These are phyloP conservation scores for Campaea margaritaria DNA, from an alignment of 2,888 invertebrate genomes.

Conservation along the genomic window DNA sequence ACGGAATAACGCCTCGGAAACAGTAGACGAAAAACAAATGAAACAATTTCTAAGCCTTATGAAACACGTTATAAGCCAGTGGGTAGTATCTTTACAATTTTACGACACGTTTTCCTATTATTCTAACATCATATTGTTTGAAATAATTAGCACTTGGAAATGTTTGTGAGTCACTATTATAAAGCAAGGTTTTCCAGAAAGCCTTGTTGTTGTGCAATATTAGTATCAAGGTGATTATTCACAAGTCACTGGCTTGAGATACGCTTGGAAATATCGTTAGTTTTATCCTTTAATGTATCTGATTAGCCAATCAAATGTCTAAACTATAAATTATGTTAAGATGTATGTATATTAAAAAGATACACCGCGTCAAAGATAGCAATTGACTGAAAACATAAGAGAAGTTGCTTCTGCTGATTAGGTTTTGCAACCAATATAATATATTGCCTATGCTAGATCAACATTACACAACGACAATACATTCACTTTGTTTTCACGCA, in stretches of 20 bases:
- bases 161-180: constrained; percentile 16
- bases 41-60: too few relatives aligned
- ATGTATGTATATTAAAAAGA: constrained; percentile 19
- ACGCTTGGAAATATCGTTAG: not conserved
- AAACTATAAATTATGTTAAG: constrained; percentile 19
- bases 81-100: not conserved
- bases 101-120: constrained; percentile 1
- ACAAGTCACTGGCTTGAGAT: constrained; percentile 13
- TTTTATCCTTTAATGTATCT: constrained; percentile 13
- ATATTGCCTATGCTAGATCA: constrained; percentile 5
- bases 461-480: constrained; percentile 13
- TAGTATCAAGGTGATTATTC: constrained; percentile 9
- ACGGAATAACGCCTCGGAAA: too few relatives aligned
- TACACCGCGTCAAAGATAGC: constrained; percentile 25
- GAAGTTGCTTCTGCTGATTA: constrained; percentile 16
- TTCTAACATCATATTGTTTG: constrained; percentile 7
- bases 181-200: constrained; percentile 13
- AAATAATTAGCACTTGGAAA: constrained; percentile 14
- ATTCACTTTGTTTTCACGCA: not conserved
- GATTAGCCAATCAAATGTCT: constrained; percentile 20
- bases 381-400: constrained; percentile 15
- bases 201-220: constrained; percentile 18
- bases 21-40: too few relatives aligned
- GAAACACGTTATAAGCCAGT: too few relatives aligned
- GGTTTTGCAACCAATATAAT: constrained; percentile 5